Percentiles rank a stretch among this genome's conserved stretches.
These are phyloP conservation scores for Sebastes schlegelii DNA, from an alignment of 2,113 vertebrate species.

Conservation along the genomic window DNA sequence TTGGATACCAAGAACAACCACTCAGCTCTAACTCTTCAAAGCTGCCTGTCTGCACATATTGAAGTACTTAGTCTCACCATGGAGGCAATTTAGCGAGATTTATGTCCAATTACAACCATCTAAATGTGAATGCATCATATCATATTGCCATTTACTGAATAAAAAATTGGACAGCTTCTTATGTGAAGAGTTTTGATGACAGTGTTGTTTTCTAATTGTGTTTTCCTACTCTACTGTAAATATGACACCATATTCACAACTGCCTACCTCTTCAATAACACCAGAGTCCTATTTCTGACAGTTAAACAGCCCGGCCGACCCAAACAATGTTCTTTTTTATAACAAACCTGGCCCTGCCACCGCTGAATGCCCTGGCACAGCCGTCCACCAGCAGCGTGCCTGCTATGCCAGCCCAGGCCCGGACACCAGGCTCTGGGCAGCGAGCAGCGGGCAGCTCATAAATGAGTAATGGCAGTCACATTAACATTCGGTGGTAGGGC, in stretches of 20 bases:
- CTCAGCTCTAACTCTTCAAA: conserved; percentile 64
- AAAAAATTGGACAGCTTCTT: conserved; percentile 53
- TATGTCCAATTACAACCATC: conserved; percentile 66
- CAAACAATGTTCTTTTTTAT: conserved; percentile 11
- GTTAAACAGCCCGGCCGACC: conserved; percentile 15
- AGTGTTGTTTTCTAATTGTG: conserved; percentile 38
- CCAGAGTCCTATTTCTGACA: conserved; percentile 11
- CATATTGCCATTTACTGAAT: conserved; percentile 49
- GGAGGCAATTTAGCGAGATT: conserved; percentile 68
- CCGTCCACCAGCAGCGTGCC: conserved; percentile 55
- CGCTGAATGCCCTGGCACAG: conserved; percentile 41
- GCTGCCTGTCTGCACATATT: conserved; percentile 63
- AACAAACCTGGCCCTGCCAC: conserved; percentile 35
- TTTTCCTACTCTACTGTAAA: conserved; percentile 17
- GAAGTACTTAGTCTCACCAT: conserved; percentile 66
- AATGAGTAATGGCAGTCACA: conserved; percentile 79
- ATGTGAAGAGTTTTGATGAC: conserved; percentile 48
- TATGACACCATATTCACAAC: conserved; percentile 25
- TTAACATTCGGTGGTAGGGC: conserved; percentile 78
- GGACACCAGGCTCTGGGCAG: conserved; percentile 60
- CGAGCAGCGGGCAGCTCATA: conserved; percentile 66
- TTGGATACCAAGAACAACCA: conserved; percentile 63
- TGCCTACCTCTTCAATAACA: not conserved
- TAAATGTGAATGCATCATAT: conserved; percentile 68
- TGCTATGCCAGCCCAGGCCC: conserved; percentile 30